Conservation (phyloP, 2,888 invertebrate species). For the Ernsta delagoae region DNA sequence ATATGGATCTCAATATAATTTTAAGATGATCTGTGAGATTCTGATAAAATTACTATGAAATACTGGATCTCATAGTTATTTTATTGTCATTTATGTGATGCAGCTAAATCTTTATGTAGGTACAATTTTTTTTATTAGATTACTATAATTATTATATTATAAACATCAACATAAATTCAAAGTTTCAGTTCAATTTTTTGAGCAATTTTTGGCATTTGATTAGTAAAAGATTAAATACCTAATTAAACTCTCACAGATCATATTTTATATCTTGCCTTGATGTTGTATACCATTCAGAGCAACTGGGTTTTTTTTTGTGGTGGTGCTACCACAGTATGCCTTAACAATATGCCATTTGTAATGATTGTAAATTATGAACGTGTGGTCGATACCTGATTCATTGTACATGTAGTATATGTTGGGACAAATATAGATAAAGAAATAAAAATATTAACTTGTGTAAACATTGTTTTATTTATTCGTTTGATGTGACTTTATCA, state of each 20-base stretch:
- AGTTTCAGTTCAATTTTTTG: no score
- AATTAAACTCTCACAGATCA: slow-evolving; percentile 37
- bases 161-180: no score
- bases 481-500: slow-evolving; percentile 27
- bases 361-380: slow-evolving; percentile 71
- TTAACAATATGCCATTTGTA: slow-evolving; percentile 75
- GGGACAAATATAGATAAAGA: slow-evolving; percentile 67
- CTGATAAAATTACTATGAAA: no score
- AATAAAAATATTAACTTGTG: slow-evolving; percentile 77
- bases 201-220: no score
- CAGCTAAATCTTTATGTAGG: no score
- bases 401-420: slow-evolving; percentile 71
- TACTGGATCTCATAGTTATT: no score
- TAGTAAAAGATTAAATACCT: no score
- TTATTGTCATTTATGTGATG: no score
- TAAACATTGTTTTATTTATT: slow-evolving; percentile 68
- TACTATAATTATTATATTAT: no score
- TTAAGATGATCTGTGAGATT: no score
- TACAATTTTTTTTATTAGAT: no score
- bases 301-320: slow-evolving; percentile 45
- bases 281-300: slow-evolving; percentile 47
- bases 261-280: slow-evolving; percentile 55
- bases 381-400: slow-evolving; percentile 62
- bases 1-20: no score
- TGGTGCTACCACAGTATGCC: slow-evolving; percentile 57